Percentiles rank a stretch among this genome's conserved stretches.
Evolutionary conservation across 2,113 vertebrate species (phyloP).

Genomic region (Tenebrosternarchus preto): DNA sequence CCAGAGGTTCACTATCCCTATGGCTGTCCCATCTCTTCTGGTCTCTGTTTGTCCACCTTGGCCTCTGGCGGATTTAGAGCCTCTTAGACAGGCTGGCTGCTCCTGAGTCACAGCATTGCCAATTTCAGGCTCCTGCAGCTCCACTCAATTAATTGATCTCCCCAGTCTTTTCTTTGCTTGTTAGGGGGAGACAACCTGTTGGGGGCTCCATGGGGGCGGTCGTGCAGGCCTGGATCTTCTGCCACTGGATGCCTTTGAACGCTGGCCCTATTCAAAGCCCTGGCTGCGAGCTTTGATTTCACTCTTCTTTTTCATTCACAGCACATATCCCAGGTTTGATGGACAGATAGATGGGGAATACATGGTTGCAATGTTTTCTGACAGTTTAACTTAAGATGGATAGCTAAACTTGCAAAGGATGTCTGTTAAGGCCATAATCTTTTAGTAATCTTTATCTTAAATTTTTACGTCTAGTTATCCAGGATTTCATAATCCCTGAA

Average conservation of each 20-base stretch:
- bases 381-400: conserved; percentile 26
- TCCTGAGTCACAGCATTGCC: conserved; percentile 45
- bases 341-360: conserved; percentile 17
- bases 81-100: conserved; percentile 43
- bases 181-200: conserved; percentile 37
- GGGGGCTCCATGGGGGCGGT: conserved; percentile 32
- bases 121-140: conserved; percentile 44
- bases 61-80: conserved; percentile 11
- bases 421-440: neutral
- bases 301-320: conserved; percentile 25
- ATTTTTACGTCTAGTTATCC: neutral
- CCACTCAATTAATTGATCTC: conserved; percentile 50
- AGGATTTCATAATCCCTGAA: neutral
- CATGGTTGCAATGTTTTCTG: conserved; percentile 6
- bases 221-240: conserved; percentile 11
- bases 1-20: conserved; percentile 1
- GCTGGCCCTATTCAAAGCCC: neutral
- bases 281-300: conserved; percentile 19
- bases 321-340: conserved; percentile 1
- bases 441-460: too few relatives aligned
- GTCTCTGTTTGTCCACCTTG: conserved; percentile 34
- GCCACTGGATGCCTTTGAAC: conserved; percentile 30
- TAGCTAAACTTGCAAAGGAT: neutral
- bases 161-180: conserved; percentile 45
- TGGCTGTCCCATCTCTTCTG: conserved; percentile 22